A percentile compares a stretch with the other conserved stretches of the same genome.
Conservation (phyloP, 2,888 invertebrate species). For the Pilophorus perplexus region DNA sequence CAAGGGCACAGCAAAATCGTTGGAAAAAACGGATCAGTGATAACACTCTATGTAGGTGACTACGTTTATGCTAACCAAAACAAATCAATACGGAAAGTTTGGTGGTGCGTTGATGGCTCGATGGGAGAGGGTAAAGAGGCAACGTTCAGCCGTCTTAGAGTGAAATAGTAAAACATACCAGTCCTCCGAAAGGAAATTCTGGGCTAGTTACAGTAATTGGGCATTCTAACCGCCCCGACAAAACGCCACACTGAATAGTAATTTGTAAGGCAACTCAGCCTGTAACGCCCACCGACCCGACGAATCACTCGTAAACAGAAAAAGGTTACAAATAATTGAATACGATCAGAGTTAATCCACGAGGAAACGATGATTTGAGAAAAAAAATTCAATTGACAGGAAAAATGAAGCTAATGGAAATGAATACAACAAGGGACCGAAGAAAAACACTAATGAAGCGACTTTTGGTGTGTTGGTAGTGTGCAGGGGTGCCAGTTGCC, state of each 20-base stretch:
- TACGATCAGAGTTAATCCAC: no score
- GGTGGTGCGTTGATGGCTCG: neutral
- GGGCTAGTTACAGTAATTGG: conserved; percentile 40
- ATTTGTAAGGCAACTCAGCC: conserved; percentile 30
- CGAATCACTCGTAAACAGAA: conserved; percentile 24
- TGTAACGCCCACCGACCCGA: conserved; percentile 33
- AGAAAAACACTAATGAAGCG: no score
- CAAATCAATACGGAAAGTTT: conserved; percentile 32
- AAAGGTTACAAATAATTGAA: conserved; percentile 13
- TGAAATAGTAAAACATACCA: conserved; percentile 35
- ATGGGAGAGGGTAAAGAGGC: neutral
- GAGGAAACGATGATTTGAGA: no score
- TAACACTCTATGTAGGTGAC: conserved; percentile 29
- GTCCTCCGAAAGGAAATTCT: conserved; percentile 39
- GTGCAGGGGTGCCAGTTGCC: no score
- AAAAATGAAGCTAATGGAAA: no score
- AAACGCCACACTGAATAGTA: conserved; percentile 39
- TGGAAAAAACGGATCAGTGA: no score
- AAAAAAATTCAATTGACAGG: no score
- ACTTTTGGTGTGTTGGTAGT: no score
- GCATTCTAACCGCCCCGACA: conserved; percentile 35
- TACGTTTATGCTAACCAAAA: conserved; percentile 30
- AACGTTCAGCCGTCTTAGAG: conserved; percentile 16
- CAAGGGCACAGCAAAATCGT: no score
- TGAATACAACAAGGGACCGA: no score